Evolutionary conservation across 53 echinoderm and acorn worm genomes (phyloP), one percentile per base, ranked within the genome.

Genomic region (Temnopleurus reevesii): DNA sequence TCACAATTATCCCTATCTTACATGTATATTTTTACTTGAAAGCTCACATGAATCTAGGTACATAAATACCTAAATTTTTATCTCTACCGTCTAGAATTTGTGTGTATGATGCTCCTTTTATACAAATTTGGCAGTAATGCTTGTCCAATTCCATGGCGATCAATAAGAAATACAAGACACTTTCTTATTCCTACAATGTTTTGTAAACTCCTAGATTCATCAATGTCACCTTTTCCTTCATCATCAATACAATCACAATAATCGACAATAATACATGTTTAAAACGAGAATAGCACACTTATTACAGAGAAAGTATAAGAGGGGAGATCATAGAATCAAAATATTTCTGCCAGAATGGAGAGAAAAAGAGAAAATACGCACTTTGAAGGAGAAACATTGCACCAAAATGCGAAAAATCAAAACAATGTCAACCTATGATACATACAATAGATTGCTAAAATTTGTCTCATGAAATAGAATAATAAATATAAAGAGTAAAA

Each of bases 371-470:
- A 85, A 85, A 59, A 47, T 28, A 60, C 86, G 86, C 59, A 86
- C 86, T 60, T 59, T 60, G 86, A 59, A 59, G 34, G 59, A 86
- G 61, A 85, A 60, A 59, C 83, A 85, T 85, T 85, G 86, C 86
- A 85, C 86, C 86, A 59, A 85, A 60, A 59, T 86, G 87, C 87
- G 87, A 65, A 23, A 46, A 86, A 47, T 12, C 4, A 30, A 58
- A 29, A 28, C 17, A 23, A 18, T 12, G 45, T 19, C 88, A 87
- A 87, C 19, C 88, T 87, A 87, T 33, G 66, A 87, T 87, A 87
- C 88, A 66, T 66, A 87, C 88, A 87, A 87, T 87, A 87, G 88
- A 87, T 87, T 87, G 88, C 88, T 87, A 87, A 47, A 64, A 61
- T 45, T 86, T 63, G 60, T 58, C 34, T 84, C 54, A 66, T 71